Conservation (phyloP, 2,888 invertebrate genomes). For the Cryptocheilus praepositus region DNA sequence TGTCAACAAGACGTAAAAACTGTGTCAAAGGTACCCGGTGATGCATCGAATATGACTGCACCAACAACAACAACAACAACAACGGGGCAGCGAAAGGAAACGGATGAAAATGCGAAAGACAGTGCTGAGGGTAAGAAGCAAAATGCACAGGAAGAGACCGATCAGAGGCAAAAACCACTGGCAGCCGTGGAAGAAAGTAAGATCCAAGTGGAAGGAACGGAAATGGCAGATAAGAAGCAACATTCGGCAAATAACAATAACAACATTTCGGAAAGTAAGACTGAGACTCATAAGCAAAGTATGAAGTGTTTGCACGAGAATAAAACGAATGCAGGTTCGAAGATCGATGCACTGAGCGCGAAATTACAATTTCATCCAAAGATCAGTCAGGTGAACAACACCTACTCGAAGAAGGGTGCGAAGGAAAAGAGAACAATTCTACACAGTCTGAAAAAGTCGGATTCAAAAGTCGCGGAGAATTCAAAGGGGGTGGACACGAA, state of each 20-base stretch:
- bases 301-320: constrained; percentile 32
- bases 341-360: constrained; percentile 70
- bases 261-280: constrained; percentile 34
- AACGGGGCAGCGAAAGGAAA: constrained; percentile 22
- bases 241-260: constrained; percentile 42
- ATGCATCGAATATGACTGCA: constrained; percentile 6
- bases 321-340: constrained; percentile 61
- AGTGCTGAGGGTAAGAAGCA: not conserved
- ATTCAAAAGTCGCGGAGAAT: constrained; percentile 40
- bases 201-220: not conserved
- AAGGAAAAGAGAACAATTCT: constrained; percentile 60
- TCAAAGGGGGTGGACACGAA: constrained; percentile 31
- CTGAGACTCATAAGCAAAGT: constrained; percentile 36
- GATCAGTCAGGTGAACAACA: constrained; percentile 66
- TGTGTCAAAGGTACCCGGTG: constrained; percentile 1
- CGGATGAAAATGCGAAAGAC: not conserved
- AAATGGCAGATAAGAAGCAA: constrained; percentile 19
- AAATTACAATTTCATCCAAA: constrained; percentile 72
- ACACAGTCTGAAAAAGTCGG: constrained; percentile 55
- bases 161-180: not conserved
- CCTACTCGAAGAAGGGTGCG: constrained; percentile 63
- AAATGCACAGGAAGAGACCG: constrained; percentile 4
- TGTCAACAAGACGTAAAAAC: constrained; percentile 19
- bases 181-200: constrained; percentile 3
- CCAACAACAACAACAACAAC: not conserved